phyloP scores from a whole-genome alignment of 2,888 invertebrate genomes.

The Sericinus montela region DNA sequence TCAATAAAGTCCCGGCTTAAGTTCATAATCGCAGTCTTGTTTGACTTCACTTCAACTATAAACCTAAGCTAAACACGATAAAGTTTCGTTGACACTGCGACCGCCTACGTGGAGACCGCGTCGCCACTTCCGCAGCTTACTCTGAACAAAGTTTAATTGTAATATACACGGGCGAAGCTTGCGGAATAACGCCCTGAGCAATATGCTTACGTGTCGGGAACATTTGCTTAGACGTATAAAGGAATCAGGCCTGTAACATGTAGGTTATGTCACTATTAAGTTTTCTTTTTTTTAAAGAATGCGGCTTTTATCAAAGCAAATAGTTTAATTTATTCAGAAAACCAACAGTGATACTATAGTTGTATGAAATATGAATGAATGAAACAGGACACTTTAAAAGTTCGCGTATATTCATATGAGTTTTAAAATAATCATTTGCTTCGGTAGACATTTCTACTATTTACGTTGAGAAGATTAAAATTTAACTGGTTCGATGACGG shows the following conservation, averaged over 20 bases:
- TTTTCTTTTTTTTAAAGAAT: no score
- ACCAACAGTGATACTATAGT: no score
- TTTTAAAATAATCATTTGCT: no score
- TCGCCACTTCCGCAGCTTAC: constrained; percentile 13
- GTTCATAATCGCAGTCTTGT: constrained; percentile 2
- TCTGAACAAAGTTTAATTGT: constrained; percentile 16
- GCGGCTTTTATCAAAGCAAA: no score
- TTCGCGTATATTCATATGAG: no score
- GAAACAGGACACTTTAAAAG: no score
- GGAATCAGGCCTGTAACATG: not conserved
- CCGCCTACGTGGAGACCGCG: constrained; percentile 13
- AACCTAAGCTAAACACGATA: constrained; percentile 15
- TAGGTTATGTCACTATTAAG: not conserved
- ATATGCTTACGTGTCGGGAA: constrained; percentile 2
- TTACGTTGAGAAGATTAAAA: no score
- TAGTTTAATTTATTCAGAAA: no score
- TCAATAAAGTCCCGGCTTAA: not conserved
- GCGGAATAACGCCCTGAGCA: not conserved
- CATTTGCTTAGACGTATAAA: constrained; percentile 3
- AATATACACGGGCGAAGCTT: constrained; percentile 11
- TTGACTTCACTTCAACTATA: constrained; percentile 6
- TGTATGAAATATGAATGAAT: no score
- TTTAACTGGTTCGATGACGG: no score
- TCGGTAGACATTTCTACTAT: no score
- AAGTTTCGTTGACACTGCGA: constrained; percentile 15